These are phyloP conservation scores for Ptyas mucosa DNA, from an alignment of 2,113 vertebrate species.

Conservation along the genomic window DNA sequence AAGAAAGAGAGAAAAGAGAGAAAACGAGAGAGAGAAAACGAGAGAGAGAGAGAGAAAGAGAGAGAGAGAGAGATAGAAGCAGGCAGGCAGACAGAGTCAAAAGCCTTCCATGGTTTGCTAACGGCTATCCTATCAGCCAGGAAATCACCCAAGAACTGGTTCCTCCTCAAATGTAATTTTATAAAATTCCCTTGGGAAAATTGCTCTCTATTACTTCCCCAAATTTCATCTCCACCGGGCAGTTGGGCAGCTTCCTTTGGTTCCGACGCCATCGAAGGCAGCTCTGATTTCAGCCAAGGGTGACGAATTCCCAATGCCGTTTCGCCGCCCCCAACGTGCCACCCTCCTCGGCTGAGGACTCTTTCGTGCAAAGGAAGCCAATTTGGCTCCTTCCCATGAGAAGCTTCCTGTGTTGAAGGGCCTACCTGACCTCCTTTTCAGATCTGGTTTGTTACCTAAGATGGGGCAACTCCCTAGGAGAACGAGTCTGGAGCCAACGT, in stretches of 20 bases:
- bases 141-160: neutral
- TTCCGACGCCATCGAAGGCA: neutral
- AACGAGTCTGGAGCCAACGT: constrained; percentile 13
- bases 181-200: neutral
- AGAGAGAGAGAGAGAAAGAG: too few relatives aligned
- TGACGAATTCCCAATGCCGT: neutral
- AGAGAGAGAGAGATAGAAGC: too few relatives aligned
- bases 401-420: neutral
- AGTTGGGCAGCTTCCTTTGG: neutral
- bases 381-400: constrained; percentile 2
- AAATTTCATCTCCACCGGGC: neutral
- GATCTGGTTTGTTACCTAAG: neutral
- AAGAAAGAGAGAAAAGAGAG: too few relatives aligned
- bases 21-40: too few relatives aligned
- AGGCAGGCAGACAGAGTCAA: too few relatives aligned
- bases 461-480: constrained; percentile 19
- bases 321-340: neutral
- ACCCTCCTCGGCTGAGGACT: constrained; percentile 10
- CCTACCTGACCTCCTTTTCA: neutral
- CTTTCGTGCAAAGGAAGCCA: constrained; percentile 12
- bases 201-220: neutral
- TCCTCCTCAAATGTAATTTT: neutral
- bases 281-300: neutral
- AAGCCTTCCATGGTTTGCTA: neutral
- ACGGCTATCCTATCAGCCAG: neutral